A percentile compares a stretch with the other conserved stretches of the same genome.
phyloP scores from a whole-genome alignment of 2,113 vertebrate genomes.

The Microtus montanus region DNA sequence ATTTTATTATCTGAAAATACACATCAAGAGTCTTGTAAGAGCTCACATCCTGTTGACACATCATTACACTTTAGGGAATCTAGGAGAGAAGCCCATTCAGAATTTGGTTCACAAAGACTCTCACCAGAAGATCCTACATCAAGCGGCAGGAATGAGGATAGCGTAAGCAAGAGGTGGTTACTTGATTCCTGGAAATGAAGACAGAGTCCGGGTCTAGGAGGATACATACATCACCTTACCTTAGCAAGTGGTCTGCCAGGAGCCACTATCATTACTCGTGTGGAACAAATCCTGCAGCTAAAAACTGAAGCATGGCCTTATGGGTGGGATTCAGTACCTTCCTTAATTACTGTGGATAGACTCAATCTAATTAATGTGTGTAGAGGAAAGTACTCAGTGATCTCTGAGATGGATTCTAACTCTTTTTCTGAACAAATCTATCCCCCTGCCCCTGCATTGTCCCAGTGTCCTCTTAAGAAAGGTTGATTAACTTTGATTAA shows the following conservation, averaged over 20 bases:
- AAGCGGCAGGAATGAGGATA: neutral
- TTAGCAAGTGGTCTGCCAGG: neutral
- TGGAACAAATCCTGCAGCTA: neutral
- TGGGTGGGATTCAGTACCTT: neutral
- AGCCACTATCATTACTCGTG: neutral
- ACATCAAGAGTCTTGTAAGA: neutral
- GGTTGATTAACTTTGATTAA: neutral
- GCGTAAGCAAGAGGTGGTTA: neutral
- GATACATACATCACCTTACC: neutral
- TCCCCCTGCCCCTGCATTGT: neutral
- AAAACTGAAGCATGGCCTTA: neutral
- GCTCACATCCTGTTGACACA: neutral
- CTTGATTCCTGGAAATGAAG: neutral
- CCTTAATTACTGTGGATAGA: neutral
- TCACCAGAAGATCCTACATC: neutral
- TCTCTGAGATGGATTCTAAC: neutral
- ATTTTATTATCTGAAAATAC: neutral
- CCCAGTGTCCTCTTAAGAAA: neutral
- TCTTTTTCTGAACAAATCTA: neutral
- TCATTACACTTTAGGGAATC: neutral
- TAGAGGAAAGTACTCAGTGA: neutral
- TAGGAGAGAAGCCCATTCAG: neutral
- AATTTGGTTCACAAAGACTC: neutral
- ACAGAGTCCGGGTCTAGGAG: neutral
- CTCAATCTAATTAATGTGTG: neutral